Evolutionary conservation across 2,113 vertebrate species (phyloP).

Genomic region (Cochlearius cochlearius): DNA sequence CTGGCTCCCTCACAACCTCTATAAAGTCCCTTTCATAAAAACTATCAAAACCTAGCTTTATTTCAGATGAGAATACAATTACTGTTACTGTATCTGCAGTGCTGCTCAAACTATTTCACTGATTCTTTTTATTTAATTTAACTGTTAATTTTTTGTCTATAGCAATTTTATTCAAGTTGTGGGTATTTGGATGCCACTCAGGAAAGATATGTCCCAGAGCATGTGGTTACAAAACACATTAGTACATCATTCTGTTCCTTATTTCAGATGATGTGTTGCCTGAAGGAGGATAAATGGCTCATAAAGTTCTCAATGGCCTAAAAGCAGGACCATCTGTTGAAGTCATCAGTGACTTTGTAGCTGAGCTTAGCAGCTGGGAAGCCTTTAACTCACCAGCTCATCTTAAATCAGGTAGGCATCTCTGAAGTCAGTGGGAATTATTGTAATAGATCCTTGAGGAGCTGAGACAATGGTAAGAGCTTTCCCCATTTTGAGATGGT

Average conservation of each 20-base stretch:
- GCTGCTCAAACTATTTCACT: neutral
- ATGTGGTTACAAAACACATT: conserved; percentile 15
- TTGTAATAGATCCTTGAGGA: neutral
- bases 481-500: neutral
- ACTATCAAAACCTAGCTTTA: rapidly evolving
- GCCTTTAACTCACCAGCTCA: conserved; percentile 5
- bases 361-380: neutral
- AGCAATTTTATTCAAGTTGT: neutral
- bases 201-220: neutral
- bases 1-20: rapidly evolving
- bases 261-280: conserved; percentile 15
- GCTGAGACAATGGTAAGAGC: neutral
- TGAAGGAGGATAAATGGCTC: conserved; percentile 44
- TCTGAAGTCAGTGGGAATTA: conserved; percentile 12
- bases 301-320: conserved; percentile 49
- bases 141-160: neutral
- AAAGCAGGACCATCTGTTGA: conserved; percentile 39
- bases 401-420: conserved; percentile 9
- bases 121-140: neutral
- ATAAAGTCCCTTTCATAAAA: neutral
- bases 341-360: conserved; percentile 12
- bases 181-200: neutral
- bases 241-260: conserved; percentile 31
- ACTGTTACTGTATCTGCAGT: neutral
- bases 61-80: neutral